A percentile compares a stretch with the other conserved stretches of the same genome.
phyloP scores from a whole-genome alignment of 2,113 vertebrate genomes.

The Acanthochromis polyacanthus region DNA sequence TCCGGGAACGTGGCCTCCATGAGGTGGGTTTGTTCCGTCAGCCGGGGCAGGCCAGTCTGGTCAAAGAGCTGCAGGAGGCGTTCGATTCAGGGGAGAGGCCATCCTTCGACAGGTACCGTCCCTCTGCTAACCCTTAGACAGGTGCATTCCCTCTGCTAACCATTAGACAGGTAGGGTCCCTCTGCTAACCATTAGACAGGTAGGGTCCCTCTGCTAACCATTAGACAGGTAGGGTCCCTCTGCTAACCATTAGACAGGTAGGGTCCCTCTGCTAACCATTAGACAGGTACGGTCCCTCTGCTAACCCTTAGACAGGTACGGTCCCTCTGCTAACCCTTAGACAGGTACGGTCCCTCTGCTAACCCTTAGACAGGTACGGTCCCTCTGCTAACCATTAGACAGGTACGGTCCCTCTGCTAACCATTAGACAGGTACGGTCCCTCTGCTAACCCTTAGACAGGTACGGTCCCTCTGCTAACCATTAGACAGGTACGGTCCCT shows the following conservation, averaged over 20 bases:
- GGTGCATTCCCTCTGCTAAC: slow-evolving; percentile 52
- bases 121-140: slow-evolving; percentile 72
- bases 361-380: slow-evolving; percentile 80
- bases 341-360: slow-evolving; percentile 69
- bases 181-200: slow-evolving; percentile 78
- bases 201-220: slow-evolving; percentile 36
- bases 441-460: slow-evolving; percentile 75
- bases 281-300: slow-evolving; percentile 72
- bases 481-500: slow-evolving; percentile 79
- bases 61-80: slow-evolving; percentile 85
- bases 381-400: slow-evolving; percentile 70
- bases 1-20: slow-evolving; percentile 78
- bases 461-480: slow-evolving; percentile 52
- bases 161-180: slow-evolving; percentile 80
- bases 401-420: slow-evolving; percentile 59
- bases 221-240: slow-evolving; percentile 79
- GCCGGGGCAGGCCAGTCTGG: slow-evolving; percentile 83
- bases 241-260: slow-evolving; percentile 81
- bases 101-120: slow-evolving; percentile 81
- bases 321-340: slow-evolving; percentile 59
- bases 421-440: slow-evolving; percentile 80
- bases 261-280: slow-evolving; percentile 52
- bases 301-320: slow-evolving; percentile 81
- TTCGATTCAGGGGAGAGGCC: slow-evolving; percentile 86
- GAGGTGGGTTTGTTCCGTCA: slow-evolving; percentile 87